A percentile compares a stretch with the other conserved stretches of the same genome.
These are phyloP conservation scores for Gallinago jamesoni DNA, from an alignment of 2,113 vertebrate species.

Conservation along the genomic window DNA sequence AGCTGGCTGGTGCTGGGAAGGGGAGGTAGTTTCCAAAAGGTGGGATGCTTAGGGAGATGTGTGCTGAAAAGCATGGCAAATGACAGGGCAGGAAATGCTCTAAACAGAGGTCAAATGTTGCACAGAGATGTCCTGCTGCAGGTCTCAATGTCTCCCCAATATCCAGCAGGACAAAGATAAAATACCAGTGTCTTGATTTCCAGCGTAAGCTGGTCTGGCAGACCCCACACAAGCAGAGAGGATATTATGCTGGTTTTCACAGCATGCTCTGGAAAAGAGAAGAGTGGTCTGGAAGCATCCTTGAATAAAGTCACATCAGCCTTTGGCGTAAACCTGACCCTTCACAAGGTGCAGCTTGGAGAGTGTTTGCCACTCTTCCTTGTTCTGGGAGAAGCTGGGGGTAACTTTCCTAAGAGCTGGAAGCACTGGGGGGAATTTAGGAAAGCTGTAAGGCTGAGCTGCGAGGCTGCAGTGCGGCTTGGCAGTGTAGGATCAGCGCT, in stretches of 20 bases:
- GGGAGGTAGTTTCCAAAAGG: background rate
- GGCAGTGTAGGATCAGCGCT: accelerated
- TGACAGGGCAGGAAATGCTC: background rate
- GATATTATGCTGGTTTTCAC: background rate
- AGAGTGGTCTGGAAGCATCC: background rate
- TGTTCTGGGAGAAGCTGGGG: background rate
- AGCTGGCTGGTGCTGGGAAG: background rate
- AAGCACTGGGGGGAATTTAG: background rate
- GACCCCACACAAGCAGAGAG: background rate
- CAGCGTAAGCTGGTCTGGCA: background rate
- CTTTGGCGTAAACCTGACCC: background rate
- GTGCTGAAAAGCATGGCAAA: background rate
- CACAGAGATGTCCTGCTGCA: background rate
- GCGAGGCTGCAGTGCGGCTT: background rate
- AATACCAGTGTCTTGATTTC: constrained; percentile 10
- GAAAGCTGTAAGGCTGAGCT: background rate
- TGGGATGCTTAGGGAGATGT: background rate
- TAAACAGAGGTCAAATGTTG: background rate
- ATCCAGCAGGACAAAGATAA: background rate
- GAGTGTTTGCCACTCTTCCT: background rate
- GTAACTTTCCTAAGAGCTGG: background rate
- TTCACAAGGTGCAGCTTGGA: background rate
- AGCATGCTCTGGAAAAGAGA: background rate
- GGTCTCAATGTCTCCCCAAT: background rate
- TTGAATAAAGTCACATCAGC: background rate